Conservation (phyloP, 2,797 vertebrate genomes). For the Smutsia temminckii region DNA sequence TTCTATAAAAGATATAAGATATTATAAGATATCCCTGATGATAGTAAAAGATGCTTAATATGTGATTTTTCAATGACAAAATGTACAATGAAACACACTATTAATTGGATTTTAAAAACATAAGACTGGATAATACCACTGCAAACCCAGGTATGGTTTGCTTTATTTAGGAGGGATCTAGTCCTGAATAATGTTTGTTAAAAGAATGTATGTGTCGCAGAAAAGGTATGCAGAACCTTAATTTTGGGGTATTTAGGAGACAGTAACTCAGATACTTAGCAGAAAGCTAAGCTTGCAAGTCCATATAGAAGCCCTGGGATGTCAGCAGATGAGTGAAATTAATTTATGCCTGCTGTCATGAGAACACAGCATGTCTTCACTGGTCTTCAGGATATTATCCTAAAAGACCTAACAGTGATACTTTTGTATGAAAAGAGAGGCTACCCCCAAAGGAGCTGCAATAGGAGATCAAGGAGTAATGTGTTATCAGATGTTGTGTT, state of each 20-base stretch:
- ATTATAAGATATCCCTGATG: background rate
- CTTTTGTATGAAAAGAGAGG: constrained; percentile 32
- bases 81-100: background rate
- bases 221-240: background rate
- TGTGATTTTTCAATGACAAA: constrained; percentile 8
- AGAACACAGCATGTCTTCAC: background rate
- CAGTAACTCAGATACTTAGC: background rate
- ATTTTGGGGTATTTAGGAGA: background rate
- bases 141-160: background rate
- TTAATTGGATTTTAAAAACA: background rate
- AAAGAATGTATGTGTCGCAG: background rate
- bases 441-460: background rate
- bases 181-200: background rate
- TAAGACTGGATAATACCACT: background rate
- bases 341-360: background rate
- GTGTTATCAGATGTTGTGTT: background rate
- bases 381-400: background rate
- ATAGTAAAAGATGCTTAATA: background rate
- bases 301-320: background rate
- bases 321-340: background rate
- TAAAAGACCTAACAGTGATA: constrained; percentile 2
- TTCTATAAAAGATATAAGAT: background rate
- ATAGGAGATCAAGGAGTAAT: background rate
- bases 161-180: background rate
- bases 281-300: background rate